Evolutionary conservation across 30 jellyfish, hydroid and myxozoan genomes (phyloP), one percentile per base, ranked within the genome.

Genomic region (Aurelia coerulea): DNA sequence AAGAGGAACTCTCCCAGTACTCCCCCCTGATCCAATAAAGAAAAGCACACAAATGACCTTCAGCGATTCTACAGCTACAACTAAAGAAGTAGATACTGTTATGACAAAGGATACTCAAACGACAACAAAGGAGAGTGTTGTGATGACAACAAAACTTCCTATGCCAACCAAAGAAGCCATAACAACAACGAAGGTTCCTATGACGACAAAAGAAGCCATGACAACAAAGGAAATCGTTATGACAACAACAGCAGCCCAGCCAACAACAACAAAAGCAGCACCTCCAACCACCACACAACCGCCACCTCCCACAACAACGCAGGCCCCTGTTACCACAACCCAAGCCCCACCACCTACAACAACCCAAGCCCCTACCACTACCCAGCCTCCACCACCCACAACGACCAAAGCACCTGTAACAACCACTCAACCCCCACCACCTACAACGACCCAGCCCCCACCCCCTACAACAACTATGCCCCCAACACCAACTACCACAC

Each of bases 341-440:
- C n/a, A 17, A 73, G 8, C 63, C 76, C 29, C 58, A 10, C 78
- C 46, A 14, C 74, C 80, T 10, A 52, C 90, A 2, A 90, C 97
- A 14, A 76, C 93, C 23, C 33, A 58, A 80, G 78, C 73, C 46
- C 80, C 96, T 15, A 66, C 93, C 12, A 73, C 96, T n/a, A 87
- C 94, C 51, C 52, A 66, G 85, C 73, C 42, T 18, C 73, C 73
- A 78, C 33, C 77, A 10, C 70, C 95, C 75, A 76, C 51, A 51
- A 62, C 75, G 32, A 66, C 91, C 13, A 32, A 66, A 11, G 63
- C 84, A 16, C 52, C 91, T 1, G 49, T 37, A 29, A 42, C 74
- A 8, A 65, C 87, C 66, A 74, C 93, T 16, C 51, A 64, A 33
- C 52, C 91, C 39, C 74, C 68, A 58, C 56, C 50, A 53, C 56